These are phyloP conservation scores for Steinernema scapterisci DNA, from an alignment of 2,888 invertebrate species.

Conservation along the genomic window DNA sequence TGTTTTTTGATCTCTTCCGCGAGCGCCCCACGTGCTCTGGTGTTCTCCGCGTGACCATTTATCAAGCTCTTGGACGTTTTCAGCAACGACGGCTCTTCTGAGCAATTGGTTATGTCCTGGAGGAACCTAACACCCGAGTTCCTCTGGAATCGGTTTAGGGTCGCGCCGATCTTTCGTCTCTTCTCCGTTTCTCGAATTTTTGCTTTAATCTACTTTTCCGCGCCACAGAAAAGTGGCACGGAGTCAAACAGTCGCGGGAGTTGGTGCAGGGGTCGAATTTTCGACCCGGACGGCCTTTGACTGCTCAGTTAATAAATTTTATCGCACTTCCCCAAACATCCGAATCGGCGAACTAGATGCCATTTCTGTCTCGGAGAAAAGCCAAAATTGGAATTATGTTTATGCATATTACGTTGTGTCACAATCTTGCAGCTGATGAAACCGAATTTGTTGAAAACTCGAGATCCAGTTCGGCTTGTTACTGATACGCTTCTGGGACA, in stretches of 20 bases:
- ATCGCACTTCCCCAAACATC: too few relatives aligned
- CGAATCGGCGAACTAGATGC: too few relatives aligned
- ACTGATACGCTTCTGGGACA: too few relatives aligned
- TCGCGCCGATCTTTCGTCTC: background rate
- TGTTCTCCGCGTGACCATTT: background rate
- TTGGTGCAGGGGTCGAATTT: background rate
- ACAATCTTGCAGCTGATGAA: too few relatives aligned
- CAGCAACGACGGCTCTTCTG: background rate
- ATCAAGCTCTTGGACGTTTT: background rate
- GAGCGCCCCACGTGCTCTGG: background rate
- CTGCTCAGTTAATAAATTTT: too few relatives aligned
- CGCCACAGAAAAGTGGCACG: background rate
- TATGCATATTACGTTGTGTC: too few relatives aligned
- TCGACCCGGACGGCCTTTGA: too few relatives aligned
- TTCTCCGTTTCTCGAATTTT: background rate
- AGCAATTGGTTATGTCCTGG: background rate
- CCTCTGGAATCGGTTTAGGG: too few relatives aligned
- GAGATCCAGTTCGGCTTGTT: too few relatives aligned
- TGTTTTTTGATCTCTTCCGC: background rate
- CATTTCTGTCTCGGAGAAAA: too few relatives aligned
- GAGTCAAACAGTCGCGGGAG: conserved; percentile 8
- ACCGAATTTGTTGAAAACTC: too few relatives aligned
- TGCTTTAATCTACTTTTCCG: background rate
- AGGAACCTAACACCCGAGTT: background rate
- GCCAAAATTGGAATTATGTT: too few relatives aligned